phyloP scores from a whole-genome alignment of 2,797 vertebrate species.

The Gobio occitaniae region DNA sequence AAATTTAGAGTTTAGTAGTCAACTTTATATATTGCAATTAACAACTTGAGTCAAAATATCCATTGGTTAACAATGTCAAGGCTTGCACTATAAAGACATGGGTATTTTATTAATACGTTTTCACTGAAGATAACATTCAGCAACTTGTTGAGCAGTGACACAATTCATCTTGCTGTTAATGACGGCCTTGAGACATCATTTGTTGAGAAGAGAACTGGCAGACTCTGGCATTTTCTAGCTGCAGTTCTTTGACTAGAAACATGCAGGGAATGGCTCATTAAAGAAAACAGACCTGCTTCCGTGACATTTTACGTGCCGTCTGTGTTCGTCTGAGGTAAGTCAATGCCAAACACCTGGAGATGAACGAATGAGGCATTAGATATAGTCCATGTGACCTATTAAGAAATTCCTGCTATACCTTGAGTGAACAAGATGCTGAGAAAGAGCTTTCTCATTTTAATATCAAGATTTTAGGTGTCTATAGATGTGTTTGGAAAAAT shows the following conservation, averaged over 20 bases:
- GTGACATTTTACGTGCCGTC: constrained; percentile 25
- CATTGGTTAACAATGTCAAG: neutral
- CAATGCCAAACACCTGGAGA: neutral
- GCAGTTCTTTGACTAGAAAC: neutral
- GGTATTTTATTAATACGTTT: neutral
- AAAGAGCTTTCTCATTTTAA: neutral
- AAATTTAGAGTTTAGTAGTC: neutral
- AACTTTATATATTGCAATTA: neutral
- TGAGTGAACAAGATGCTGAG: neutral
- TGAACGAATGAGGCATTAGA: constrained; percentile 25
- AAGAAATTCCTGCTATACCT: neutral
- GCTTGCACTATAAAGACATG: neutral
- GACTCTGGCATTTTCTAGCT: constrained; percentile 37
- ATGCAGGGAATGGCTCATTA: neutral
- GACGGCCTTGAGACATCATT: constrained; percentile 13
- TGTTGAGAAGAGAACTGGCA: neutral
- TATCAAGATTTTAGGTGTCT: neutral
- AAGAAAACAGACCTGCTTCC: neutral
- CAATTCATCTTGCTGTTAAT: neutral
- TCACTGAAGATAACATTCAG: neutral
- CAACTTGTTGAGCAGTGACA: neutral
- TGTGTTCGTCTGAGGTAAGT: neutral
- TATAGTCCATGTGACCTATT: neutral
- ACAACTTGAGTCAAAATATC: neutral
- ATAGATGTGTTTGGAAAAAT: neutral